Evolutionary conservation across 2,113 vertebrate species (phyloP), one percentile per base, ranked within the genome.

Genomic region (Chaenocephalus aceratus): DNA sequence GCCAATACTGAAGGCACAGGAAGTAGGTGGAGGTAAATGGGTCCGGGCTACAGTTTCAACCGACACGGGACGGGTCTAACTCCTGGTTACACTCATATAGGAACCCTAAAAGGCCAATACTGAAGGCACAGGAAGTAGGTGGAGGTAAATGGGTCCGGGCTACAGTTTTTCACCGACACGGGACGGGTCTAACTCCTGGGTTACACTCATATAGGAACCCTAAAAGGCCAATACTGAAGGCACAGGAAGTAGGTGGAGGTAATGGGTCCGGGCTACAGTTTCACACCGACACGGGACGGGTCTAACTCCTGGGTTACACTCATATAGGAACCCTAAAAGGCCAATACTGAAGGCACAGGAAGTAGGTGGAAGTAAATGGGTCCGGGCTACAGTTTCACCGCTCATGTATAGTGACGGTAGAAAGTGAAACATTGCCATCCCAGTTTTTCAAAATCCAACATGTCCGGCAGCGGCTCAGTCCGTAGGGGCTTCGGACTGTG

Each of bases 1-100:
- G 59, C 60, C 52, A 34, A 36, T 9, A 12, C 18, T 69, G 56
- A 53, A 79, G 62, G 52, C 60, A 44, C 68, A 80, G 12, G 1
- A 78, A 14, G 18, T 70, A 34, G 16, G 16, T 18, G 14, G 18
- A 7, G 60, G 58, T 61, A 67, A 75, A 63, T 9, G 2, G 52
- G 58, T 34, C 6, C 53, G 15, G 10, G 10, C 26, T 2, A 16
- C 16, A 65, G 16, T 41, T 58, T 67, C 3, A n/a, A n/a, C n/a
- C n/a, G 7, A 6, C n/a, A n/a, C n/a, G n/a, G n/a, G n/a, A n/a
- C n/a, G n/a, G n/a, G n/a, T n/a, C n/a, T n/a, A 86, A 83, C 62
- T 73, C 68, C 51, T 79, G 79, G 77, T 85, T 80, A 87, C 77
- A 78, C 87, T 23, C 13, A 73, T 53, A 61, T 30, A 79, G 3